phyloP scores from a whole-genome alignment of 64 coral and sea anemone species.

The Porites australiensis region DNA sequence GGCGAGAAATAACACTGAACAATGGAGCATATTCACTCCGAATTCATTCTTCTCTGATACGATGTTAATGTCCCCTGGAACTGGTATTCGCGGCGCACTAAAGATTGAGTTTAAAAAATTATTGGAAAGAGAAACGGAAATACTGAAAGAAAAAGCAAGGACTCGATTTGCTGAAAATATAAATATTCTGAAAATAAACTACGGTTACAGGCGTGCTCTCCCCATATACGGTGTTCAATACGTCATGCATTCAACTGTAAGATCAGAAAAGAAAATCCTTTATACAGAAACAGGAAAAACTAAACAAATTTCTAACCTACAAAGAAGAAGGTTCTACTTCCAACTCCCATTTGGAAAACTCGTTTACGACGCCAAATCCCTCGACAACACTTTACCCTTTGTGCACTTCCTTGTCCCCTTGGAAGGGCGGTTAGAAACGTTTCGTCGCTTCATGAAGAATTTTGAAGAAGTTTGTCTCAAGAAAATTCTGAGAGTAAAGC shows the following conservation, averaged over 20 bases:
- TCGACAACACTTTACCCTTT: neutral
- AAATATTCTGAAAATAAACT: slow-evolving; percentile 79
- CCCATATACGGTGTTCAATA: slow-evolving; percentile 84
- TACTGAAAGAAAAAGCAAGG: slow-evolving; percentile 78
- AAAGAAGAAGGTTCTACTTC: slow-evolving; percentile 57
- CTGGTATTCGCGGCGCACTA: slow-evolving; percentile 71
- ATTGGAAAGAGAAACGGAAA: slow-evolving; percentile 58
- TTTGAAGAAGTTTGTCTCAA: slow-evolving; percentile 85
- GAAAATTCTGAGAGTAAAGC: slow-evolving; percentile 72
- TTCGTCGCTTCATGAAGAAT: slow-evolving; percentile 86
- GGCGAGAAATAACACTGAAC: slow-evolving; percentile 30
- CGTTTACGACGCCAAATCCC: slow-evolving; percentile 51
- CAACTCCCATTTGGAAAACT: slow-evolving; percentile 89
- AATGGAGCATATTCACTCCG: slow-evolving; percentile 84
- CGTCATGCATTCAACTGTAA: slow-evolving; percentile 80
- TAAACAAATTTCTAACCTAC: slow-evolving; percentile 22
- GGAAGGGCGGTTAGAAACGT: slow-evolving; percentile 73
- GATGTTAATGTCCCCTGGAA: slow-evolving; percentile 65
- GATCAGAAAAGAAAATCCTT: slow-evolving; percentile 48
- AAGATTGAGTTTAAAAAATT: slow-evolving; percentile 75
- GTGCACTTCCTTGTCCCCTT: slow-evolving; percentile 91
- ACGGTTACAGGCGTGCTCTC: slow-evolving; percentile 82
- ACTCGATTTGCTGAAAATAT: slow-evolving; percentile 51
- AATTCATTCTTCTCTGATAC: slow-evolving; percentile 77
- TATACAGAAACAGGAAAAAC: neutral